These are phyloP conservation scores for Alfaro cultratus DNA, from an alignment of 2,797 vertebrate genomes.

Conservation along the genomic window DNA sequence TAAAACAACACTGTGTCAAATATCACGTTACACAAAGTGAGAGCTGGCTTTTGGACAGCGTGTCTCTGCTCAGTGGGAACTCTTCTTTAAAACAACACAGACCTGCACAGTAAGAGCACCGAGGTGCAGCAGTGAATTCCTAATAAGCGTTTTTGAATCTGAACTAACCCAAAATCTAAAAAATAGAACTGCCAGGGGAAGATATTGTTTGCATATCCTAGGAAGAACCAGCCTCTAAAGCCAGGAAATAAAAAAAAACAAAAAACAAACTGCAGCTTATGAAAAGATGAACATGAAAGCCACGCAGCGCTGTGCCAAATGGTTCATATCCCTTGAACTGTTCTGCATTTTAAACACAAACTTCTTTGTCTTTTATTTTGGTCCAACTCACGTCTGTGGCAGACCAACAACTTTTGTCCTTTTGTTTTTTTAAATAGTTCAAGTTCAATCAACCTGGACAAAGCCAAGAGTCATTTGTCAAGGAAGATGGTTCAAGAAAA, in stretches of 20 bases:
- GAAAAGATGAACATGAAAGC: neutral
- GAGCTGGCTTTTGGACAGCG: conserved; percentile 43
- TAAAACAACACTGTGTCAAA: conserved; percentile 45
- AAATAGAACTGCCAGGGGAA: neutral
- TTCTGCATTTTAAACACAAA: neutral
- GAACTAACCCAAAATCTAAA: conserved; percentile 11
- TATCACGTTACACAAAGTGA: conserved; percentile 45
- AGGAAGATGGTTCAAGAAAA: neutral
- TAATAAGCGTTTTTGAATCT: conserved; percentile 21
- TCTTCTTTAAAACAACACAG: conserved; percentile 24
- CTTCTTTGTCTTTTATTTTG: neutral
- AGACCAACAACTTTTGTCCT: neutral
- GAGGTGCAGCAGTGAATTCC: conserved; percentile 24
- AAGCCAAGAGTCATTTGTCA: neutral
- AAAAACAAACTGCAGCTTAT: conserved; percentile 22
- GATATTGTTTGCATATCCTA: conserved; percentile 24
- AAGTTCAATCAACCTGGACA: neutral
- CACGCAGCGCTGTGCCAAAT: neutral
- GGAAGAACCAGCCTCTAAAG: conserved; percentile 8
- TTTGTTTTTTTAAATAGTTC: neutral
- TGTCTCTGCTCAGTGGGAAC: conserved; percentile 27
- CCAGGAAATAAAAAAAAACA: neutral
- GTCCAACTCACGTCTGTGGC: neutral
- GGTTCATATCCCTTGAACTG: neutral
- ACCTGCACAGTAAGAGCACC: conserved; percentile 5